These are phyloP conservation scores for Etheostoma spectabile DNA, from an alignment of 2,113 vertebrate genomes.

Conservation along the genomic window DNA sequence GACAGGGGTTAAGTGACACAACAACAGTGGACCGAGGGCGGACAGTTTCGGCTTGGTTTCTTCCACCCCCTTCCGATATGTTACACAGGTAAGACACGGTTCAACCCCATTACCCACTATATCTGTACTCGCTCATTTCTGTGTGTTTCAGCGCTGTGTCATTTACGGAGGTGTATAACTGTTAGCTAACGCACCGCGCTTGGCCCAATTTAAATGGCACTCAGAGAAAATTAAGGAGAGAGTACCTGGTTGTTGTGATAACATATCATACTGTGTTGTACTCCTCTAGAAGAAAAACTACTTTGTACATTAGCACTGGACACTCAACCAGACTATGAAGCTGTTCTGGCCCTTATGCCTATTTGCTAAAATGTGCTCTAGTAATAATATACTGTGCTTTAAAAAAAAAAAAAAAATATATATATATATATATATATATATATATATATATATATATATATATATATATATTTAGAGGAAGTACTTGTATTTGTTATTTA, in stretches of 20 bases:
- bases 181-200: conserved; percentile 58
- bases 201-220: neutral
- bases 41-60: neutral
- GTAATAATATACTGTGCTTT: neutral
- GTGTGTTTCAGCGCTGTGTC: neutral
- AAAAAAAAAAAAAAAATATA: neutral
- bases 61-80: conserved; percentile 43
- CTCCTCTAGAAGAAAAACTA: neutral
- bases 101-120: neutral
- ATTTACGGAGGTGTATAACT: conserved; percentile 16
- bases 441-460: no score
- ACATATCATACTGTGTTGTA: neutral
- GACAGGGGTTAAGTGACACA: conserved; percentile 1
- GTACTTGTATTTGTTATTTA: neutral
- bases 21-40: conserved; percentile 5
- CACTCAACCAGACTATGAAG: neutral
- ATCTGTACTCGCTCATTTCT: fast-evolving
- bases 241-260: neutral
- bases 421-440: no score
- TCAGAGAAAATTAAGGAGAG: neutral
- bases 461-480: neutral
- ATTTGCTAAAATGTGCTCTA: neutral
- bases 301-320: neutral
- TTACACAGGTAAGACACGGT: conserved; percentile 54
- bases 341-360: neutral